These are phyloP conservation scores for Habropoda laboriosa DNA, from an alignment of 1,140 invertebrate genomes.

Conservation along the genomic window DNA sequence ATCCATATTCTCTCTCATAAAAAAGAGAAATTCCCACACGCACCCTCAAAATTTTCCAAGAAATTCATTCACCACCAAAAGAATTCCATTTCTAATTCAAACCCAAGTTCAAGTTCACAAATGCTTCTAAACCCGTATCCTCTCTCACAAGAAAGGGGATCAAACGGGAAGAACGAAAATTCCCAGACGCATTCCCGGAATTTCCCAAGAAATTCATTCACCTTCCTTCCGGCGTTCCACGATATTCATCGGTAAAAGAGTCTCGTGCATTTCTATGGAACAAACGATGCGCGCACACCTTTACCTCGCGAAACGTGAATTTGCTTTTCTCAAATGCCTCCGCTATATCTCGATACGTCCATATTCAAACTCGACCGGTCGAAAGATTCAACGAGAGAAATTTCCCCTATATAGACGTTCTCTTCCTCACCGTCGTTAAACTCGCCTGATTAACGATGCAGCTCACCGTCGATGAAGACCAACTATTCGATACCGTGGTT, in stretches of 20 bases:
- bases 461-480: not conserved
- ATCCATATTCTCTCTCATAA: not conserved
- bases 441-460: not conserved
- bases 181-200: not conserved
- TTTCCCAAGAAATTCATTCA: not conserved
- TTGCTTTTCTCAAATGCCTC: conserved; percentile 28
- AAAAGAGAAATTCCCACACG: not conserved
- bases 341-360: not conserved
- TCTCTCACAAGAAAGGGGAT: too few species aligned
- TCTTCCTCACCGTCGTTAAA: not conserved
- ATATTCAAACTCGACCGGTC: conserved; percentile 8
- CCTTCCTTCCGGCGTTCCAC: not conserved
- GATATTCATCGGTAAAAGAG: not conserved
- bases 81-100: too few species aligned
- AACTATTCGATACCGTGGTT: not conserved
- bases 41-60: too few species aligned
- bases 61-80: too few species aligned
- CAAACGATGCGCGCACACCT: not conserved
- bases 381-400: conserved; percentile 11
- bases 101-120: too few species aligned
- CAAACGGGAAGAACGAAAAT: not conserved
- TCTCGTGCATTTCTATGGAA: not conserved
- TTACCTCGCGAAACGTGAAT: conserved; percentile 4
- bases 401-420: not conserved
- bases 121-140: too few species aligned